A percentile compares a stretch with the other conserved stretches of the same genome.
phyloP scores from a whole-genome alignment of 2,888 invertebrate genomes.

The Aethes cnicana region DNA sequence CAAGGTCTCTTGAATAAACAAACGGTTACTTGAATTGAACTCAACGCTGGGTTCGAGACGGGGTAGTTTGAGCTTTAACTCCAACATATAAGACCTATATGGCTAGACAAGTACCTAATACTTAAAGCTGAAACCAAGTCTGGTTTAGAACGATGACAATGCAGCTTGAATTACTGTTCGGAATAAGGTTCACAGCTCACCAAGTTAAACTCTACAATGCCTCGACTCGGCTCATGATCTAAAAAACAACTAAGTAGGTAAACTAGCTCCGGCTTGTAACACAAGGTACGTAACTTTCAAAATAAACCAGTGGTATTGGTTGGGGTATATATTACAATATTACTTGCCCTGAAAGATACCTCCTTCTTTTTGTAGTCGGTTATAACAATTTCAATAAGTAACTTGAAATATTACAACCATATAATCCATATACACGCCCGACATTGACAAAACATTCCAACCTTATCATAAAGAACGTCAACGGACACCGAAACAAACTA shows the following conservation, averaged over 20 bases:
- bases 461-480: background rate
- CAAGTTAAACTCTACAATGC: too few species aligned
- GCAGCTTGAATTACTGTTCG: slow-evolving; percentile 30
- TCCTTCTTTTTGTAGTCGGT: too few species aligned
- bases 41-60: slow-evolving; percentile 31
- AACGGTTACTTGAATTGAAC: slow-evolving; percentile 41
- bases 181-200: background rate
- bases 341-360: too few species aligned
- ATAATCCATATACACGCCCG: too few species aligned
- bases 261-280: too few species aligned
- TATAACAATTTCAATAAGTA: too few species aligned
- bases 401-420: too few species aligned
- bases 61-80: slow-evolving; percentile 1
- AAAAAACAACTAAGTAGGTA: too few species aligned
- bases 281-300: too few species aligned
- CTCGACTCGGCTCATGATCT: too few species aligned
- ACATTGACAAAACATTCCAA: background rate
- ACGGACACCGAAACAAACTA: background rate
- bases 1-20: slow-evolving; percentile 48
- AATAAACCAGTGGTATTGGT: too few species aligned
- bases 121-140: slow-evolving; percentile 7
- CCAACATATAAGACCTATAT: background rate
- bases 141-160: slow-evolving; percentile 33
- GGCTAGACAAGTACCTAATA: background rate
- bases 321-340: too few species aligned